Percentiles rank a stretch among this genome's conserved stretches.
phyloP scores from a whole-genome alignment of 2,113 vertebrate genomes.

The Gallinago paraguaiae region DNA sequence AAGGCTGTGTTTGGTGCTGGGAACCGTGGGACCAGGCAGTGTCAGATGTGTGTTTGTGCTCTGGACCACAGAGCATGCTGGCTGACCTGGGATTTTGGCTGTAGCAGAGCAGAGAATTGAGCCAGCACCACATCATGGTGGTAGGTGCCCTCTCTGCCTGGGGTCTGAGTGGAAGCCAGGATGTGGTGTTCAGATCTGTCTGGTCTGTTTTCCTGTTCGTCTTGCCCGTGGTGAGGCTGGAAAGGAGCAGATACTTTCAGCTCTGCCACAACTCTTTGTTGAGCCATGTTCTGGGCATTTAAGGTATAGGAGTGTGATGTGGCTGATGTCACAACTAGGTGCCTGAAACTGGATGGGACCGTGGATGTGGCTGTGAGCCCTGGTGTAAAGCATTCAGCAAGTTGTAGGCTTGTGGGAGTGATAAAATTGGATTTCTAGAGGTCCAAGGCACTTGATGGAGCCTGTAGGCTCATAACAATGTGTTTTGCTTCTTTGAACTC shows the following conservation, averaged over 20 bases:
- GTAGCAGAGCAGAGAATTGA: background rate
- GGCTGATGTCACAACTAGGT: background rate
- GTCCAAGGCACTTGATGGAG: background rate
- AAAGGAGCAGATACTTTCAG: background rate
- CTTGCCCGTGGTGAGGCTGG: background rate
- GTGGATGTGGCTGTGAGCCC: background rate
- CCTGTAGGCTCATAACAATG: background rate
- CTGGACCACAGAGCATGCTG: background rate
- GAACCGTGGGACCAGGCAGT: fast-evolving
- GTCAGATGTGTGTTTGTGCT: background rate
- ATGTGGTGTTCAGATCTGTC: background rate
- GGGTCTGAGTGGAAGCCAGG: background rate
- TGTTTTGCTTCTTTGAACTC: background rate
- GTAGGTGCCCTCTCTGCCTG: background rate
- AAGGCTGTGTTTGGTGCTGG: background rate
- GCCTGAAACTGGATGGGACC: background rate
- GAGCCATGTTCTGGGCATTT: background rate
- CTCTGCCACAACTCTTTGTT: background rate
- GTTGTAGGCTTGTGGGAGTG: background rate
- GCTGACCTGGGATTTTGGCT: background rate
- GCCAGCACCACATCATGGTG: background rate
- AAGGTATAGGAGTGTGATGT: background rate
- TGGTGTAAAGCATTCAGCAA: background rate
- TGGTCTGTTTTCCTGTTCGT: background rate
- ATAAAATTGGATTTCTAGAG: background rate